These are phyloP conservation scores for Metellina segmentata DNA, from an alignment of 2,888 invertebrate genomes.

Conservation along the genomic window DNA sequence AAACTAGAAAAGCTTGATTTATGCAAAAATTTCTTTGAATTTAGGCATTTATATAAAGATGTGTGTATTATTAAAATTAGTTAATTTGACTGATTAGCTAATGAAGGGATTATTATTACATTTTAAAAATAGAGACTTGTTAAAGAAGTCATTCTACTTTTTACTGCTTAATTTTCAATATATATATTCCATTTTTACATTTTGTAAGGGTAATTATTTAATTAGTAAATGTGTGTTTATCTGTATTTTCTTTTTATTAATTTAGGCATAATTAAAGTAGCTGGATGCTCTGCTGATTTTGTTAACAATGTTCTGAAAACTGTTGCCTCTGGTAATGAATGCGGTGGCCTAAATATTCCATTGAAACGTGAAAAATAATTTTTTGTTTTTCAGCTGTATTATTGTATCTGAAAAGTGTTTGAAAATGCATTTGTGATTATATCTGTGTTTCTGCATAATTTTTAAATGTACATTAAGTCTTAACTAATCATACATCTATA, in stretches of 20 bases:
- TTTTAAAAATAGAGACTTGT: too few species aligned
- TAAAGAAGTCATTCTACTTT: not conserved
- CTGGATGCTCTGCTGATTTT: conserved; percentile 94
- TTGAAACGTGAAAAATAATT: conserved; percentile 16
- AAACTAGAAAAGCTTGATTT: too few species aligned
- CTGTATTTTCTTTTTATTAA: not conserved
- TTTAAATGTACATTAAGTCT: not conserved
- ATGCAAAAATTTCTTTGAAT: too few species aligned
- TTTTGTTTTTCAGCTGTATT: not conserved
- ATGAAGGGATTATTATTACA: too few species aligned
- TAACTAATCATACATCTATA: not conserved
- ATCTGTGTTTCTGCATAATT: not conserved
- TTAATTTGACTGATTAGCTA: too few species aligned
- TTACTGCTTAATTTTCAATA: not conserved
- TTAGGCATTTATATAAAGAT: too few species aligned
- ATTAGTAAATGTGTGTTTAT: not conserved
- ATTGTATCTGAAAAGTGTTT: conserved; percentile 1
- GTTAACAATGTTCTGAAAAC: conserved; percentile 95
- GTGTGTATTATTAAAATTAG: too few species aligned
- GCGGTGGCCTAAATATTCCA: conserved; percentile 84
- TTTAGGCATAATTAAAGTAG: conserved; percentile 83
- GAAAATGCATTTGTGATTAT: not conserved
- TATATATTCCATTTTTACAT: not conserved
- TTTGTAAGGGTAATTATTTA: not conserved
- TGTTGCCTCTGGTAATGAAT: conserved; percentile 89